A percentile compares a stretch with the other conserved stretches of the same genome.
Conservation (phyloP, 2,888 invertebrate genomes). For the Chrysotoxum bicinctum region DNA sequence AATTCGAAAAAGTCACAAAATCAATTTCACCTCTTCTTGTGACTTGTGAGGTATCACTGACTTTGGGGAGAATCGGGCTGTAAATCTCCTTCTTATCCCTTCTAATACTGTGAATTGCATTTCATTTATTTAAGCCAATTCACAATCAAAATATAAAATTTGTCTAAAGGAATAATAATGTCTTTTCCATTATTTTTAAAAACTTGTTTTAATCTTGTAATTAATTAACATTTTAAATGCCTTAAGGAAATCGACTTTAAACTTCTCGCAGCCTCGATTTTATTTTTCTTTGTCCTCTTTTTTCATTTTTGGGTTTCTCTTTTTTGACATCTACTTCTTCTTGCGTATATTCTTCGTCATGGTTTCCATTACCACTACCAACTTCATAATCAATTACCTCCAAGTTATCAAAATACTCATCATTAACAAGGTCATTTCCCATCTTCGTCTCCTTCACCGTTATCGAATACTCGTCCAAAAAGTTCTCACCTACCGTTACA, state of each 20-base stretch:
- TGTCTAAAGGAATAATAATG: background rate
- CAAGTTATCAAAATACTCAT: slow-evolving; percentile 78
- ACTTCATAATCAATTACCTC: slow-evolving; percentile 71
- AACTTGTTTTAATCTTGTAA: background rate
- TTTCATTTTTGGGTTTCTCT: slow-evolving; percentile 2
- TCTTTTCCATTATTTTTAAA: background rate
- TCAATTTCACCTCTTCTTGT: too few species aligned
- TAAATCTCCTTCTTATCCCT: too few species aligned
- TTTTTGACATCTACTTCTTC: slow-evolving; percentile 27
- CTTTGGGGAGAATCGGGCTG: too few species aligned
- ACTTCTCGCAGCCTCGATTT: background rate
- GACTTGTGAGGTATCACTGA: too few species aligned
- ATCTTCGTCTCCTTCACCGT: slow-evolving; percentile 76
- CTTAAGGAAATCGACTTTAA: background rate
- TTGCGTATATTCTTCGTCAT: slow-evolving; percentile 50
- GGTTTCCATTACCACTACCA: slow-evolving; percentile 20
- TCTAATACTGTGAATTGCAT: too few species aligned
- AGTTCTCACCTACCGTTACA: slow-evolving; percentile 77
- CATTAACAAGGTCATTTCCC: slow-evolving; percentile 78
- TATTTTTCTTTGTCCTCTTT: background rate
- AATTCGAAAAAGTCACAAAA: too few species aligned
- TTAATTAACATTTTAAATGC: background rate
- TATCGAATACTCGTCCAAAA: slow-evolving; percentile 78
- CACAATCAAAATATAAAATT: too few species aligned
- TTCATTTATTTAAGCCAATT: too few species aligned